These are phyloP conservation scores for Helostoma temminkii DNA, from an alignment of 2,797 vertebrate species.

Conservation along the genomic window DNA sequence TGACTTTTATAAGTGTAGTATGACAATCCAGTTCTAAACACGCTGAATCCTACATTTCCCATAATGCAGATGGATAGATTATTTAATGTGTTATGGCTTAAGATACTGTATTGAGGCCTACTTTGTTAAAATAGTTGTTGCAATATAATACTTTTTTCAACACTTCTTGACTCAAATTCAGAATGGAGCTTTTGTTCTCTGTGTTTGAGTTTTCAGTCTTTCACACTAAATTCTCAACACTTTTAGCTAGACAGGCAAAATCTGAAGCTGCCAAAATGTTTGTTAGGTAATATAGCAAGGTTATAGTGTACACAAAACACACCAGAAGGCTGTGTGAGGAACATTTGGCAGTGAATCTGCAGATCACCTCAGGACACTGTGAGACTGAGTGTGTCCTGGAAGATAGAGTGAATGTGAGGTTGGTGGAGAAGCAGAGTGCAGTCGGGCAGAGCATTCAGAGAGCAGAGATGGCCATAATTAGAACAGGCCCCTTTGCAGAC, in stretches of 20 bases:
- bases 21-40: background rate
- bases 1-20: too few relatives aligned
- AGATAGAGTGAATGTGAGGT: conserved; percentile 15
- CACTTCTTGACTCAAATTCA: too few relatives aligned
- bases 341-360: background rate
- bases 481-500: conserved; percentile 75
- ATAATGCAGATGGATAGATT: background rate
- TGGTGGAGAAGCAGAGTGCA: conserved; percentile 61
- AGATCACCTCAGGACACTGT: conserved; percentile 32
- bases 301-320: conserved; percentile 19
- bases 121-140: too few relatives aligned
- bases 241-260: conserved; percentile 3
- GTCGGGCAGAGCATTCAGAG: conserved; percentile 53
- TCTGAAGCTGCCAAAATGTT: background rate
- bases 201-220: background rate
- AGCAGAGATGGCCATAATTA: conserved; percentile 72
- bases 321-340: background rate
- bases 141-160: too few relatives aligned
- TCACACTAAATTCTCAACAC: background rate
- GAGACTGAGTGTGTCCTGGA: conserved; percentile 18
- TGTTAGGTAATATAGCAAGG: conserved; percentile 8
- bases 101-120: too few relatives aligned
- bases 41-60: background rate
- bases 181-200: too few relatives aligned
- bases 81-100: too few relatives aligned